A percentile compares a stretch with the other conserved stretches of the same genome.
phyloP scores from a whole-genome alignment of 2,888 invertebrate genomes.

The Dicyrtoma fusca region DNA sequence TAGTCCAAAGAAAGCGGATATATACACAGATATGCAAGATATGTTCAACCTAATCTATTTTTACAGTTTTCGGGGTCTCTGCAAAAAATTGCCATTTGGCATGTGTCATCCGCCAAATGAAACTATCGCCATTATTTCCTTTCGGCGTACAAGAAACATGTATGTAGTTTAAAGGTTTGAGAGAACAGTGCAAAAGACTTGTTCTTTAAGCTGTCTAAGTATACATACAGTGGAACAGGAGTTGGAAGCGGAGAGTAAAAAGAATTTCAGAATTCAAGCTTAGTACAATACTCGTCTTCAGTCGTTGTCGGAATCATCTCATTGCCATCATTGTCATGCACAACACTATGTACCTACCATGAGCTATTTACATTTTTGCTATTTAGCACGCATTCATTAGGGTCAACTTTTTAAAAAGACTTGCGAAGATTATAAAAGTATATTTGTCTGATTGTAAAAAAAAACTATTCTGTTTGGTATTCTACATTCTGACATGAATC shows the following conservation, averaged over 20 bases:
- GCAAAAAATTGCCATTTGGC: conserved; percentile 46
- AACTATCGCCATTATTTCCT: conserved; percentile 38
- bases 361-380: conserved; percentile 32
- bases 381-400: conserved; percentile 36
- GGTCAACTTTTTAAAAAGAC: conserved; percentile 26
- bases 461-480: too few relatives aligned
- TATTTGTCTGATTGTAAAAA: conserved; percentile 2
- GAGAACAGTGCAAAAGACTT: conserved; percentile 9
- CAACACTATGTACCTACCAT: conserved; percentile 11
- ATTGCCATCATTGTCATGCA: conserved; percentile 15
- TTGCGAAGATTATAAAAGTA: conserved; percentile 7
- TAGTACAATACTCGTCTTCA: conserved; percentile 5
- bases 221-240: too few relatives aligned
- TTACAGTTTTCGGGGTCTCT: conserved; percentile 48
- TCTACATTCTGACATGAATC: too few relatives aligned
- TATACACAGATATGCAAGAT: conserved; percentile 19
- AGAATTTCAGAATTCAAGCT: conserved; percentile 1
- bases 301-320: conserved; percentile 4
- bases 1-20: background rate
- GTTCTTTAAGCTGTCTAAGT: background rate
- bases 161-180: conserved; percentile 1
- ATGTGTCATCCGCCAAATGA: conserved; percentile 43
- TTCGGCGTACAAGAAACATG: conserved; percentile 27
- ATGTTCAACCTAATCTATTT: conserved; percentile 42
- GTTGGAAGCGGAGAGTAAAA: background rate